Evolutionary conservation across 2,888 invertebrate genomes (phyloP), one percentile per base, ranked within the genome.

Genomic region (Anthrax anthrax): DNA sequence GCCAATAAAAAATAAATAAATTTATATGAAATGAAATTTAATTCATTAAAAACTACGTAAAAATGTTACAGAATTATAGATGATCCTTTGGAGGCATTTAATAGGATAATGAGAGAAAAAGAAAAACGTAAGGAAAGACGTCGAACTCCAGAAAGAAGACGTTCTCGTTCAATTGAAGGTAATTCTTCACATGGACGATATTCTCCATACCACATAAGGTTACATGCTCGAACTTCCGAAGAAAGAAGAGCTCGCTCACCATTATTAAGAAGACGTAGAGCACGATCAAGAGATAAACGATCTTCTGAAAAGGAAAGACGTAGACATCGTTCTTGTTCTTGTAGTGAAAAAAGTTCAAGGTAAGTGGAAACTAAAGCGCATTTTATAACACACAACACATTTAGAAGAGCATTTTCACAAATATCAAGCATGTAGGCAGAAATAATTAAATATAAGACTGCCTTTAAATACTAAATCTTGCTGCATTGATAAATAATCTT

Each of bases 81-180:
- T 59, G 89, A 90, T 69, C 87, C 89, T 4, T 67, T 89, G 56
- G 87, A 87, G 64, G 87, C 86, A 44, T 90, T 90, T 65, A 84
- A 89, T 65, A 75, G 87, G 54, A 84, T 89, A 73, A 75, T 90
- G 59, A 75, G 84, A 53, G 88, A 89, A 65, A 89, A 89, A 65
- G 76, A 81, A 45, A 72, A 81, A 50, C 62, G 71, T 39, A 70
- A 72, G 51, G 69, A 72, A 49, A 65, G 69, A 27, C 62, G 71
- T 44, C 58, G 75, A 64, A 57, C 72, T 68, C 54, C 74, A 63
- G 61, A 66, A 55, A 56, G 71, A 55, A 58, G 70, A 56, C 51
- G 72, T 59, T 58, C 65, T 55, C 46, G 71, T 60, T 59, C 64
- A 3, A 65, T 57, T 37, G 62, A 59, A 17, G 55, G 61, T 45